Conservation (phyloP, 2,888 invertebrate species). For the Kryphioiulus occultus region DNA sequence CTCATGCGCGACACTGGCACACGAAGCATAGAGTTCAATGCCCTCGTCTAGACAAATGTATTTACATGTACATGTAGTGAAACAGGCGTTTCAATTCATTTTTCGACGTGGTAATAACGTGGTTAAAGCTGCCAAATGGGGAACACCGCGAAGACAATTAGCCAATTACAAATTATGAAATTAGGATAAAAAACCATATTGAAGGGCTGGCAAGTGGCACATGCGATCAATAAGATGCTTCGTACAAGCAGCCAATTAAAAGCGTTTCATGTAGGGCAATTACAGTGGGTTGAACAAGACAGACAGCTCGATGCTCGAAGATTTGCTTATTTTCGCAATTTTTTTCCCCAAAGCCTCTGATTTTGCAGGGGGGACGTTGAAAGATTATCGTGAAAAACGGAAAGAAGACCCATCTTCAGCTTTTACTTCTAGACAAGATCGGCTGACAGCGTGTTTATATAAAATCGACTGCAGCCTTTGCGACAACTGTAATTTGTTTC, state of each 20-base stretch:
- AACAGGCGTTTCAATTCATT: not conserved
- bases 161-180: not conserved
- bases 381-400: not conserved
- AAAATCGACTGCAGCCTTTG: conserved; percentile 6
- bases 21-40: conserved; percentile 16
- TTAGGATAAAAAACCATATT: not conserved
- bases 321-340: not conserved
- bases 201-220: not conserved
- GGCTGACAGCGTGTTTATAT: not conserved
- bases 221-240: conserved; percentile 10
- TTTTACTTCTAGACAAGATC: not conserved
- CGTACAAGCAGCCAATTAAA: not conserved
- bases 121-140: not conserved
- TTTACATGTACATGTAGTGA: not conserved
- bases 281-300: not conserved
- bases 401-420: no score
- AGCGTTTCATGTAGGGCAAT: not conserved
- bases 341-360: not conserved
- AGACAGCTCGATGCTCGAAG: not conserved
- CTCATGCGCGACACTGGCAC: not conserved
- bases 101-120: not conserved
- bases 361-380: not conserved
- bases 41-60: conserved; percentile 17
- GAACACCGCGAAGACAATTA: not conserved
- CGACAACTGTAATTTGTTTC: conserved; percentile 18